A percentile compares a stretch with the other conserved stretches of the same genome.
Conservation (phyloP, 2,113 vertebrate species). For the Corvus hawaiiensis region DNA sequence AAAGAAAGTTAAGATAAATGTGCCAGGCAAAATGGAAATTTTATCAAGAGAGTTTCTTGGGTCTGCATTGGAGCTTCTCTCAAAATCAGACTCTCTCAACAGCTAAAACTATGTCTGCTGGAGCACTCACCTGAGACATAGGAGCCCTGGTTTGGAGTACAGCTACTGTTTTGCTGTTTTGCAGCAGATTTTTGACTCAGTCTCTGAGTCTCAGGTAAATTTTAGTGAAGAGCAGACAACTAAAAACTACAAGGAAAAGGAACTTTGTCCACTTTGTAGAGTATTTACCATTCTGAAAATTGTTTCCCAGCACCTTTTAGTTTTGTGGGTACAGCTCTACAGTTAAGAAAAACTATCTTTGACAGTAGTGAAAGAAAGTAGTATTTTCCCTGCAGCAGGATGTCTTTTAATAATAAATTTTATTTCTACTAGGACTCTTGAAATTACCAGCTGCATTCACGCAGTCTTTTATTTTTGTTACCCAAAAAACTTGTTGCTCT, state of each 20-base stretch:
- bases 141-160: background rate
- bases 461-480: background rate
- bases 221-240: background rate
- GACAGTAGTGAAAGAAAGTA: background rate
- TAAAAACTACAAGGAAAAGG: background rate
- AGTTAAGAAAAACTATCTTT: background rate
- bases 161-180: background rate
- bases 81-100: background rate
- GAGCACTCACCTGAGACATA: background rate
- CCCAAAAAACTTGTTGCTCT: background rate
- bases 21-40: background rate
- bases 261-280: background rate
- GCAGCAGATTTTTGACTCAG: background rate
- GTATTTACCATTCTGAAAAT: background rate
- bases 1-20: background rate
- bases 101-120: background rate
- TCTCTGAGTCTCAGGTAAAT: background rate
- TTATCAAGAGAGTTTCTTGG: background rate
- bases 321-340: background rate
- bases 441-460: background rate
- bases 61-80: background rate
- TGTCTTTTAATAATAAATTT: background rate
- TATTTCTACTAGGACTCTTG: background rate
- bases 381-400: background rate
- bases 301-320: background rate